Base-by-base conservation (phyloP, 1,140 invertebrate genomes). In the Sitodiplosis mosellana region DNA sequence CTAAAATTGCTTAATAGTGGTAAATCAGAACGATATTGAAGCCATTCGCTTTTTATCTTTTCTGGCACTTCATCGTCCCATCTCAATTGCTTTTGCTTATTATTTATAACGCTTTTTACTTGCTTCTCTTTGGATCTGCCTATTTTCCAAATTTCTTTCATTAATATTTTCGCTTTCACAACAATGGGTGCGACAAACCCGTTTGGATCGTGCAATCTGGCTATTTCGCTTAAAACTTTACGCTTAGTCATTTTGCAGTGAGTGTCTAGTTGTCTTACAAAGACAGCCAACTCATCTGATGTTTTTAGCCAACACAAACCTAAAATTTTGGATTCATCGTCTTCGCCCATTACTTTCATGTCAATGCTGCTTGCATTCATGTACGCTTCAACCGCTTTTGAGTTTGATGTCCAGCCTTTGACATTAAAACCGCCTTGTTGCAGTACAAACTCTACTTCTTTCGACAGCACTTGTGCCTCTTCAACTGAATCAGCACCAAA, bases 141-240 rank as follows among this genome's bases (percentile, higher is more conserved):
- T n/a, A n/a, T n/a, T n/a, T n/a, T 48, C 63, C 64, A 63, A 2
- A 67, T n/a, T 48, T 59, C 56, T 52, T 67, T 62, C 20, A 66
- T 57, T 5, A 67, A 54, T 15, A 66, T 55, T 52, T 69, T 68
- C 11, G 56, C 54, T 10, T 20, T 49, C 5, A 67, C 55, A 11
- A 56, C 52, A 15, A 63, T 46, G 14, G 67, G 67, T n/a, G 56
- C 50, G 11, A 65, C 42, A 49, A 61, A 57, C 17, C 64, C 64
- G 20, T 67, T 47, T 46, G 63, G 63, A 48, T 67, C 64, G 45
- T 55, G 67, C 10, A 65, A 38, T 50, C 52, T 54, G 3, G 60
- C 51, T 14, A 64, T 48, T 11, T 62, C 51, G 2, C 59, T 57
- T 11, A 61, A 44, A 7, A 63, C 50, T n/a, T 46, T 51, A 37